phyloP scores from a whole-genome alignment of 2,797 vertebrate species.

The Manis crassicaudata region DNA sequence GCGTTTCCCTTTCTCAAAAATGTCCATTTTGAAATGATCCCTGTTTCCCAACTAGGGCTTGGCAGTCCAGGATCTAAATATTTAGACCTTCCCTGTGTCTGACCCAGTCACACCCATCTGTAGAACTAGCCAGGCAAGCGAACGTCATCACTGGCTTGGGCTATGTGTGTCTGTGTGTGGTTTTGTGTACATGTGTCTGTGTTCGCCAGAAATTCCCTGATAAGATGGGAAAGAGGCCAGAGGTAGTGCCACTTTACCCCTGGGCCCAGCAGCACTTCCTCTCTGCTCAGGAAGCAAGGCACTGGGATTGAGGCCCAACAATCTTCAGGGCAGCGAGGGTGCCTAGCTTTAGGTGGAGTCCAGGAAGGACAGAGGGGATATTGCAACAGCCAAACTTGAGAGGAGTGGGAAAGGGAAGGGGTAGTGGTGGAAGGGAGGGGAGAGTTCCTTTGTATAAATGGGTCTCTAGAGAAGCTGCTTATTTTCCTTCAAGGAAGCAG shows the following conservation, averaged over 20 bases:
- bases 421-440: conserved; percentile 63
- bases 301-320: not conserved
- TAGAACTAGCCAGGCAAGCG: conserved; percentile 73
- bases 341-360: conserved; percentile 51
- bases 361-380: conserved; percentile 39
- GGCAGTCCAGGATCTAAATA: conserved; percentile 73
- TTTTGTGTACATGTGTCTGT: conserved; percentile 65
- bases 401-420: conserved; percentile 63
- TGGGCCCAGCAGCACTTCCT: not conserved
- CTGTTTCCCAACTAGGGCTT: conserved; percentile 59
- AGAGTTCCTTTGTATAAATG: conserved; percentile 72
- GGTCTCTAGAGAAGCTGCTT: conserved; percentile 71
- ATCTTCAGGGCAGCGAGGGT: conserved; percentile 33
- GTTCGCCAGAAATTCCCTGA: conserved; percentile 70
- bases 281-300: conserved; percentile 39
- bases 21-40: conserved; percentile 66
- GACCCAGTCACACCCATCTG: conserved; percentile 80
- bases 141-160: conserved; percentile 73
- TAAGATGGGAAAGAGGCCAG: conserved; percentile 71
- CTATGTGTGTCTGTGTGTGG: conserved; percentile 70
- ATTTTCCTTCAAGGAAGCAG: conserved; percentile 76
- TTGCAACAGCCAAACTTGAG: conserved; percentile 34
- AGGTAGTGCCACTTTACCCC: conserved; percentile 39
- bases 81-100: conserved; percentile 79
- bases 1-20: conserved; percentile 30